Conservation (phyloP, 2,888 invertebrate genomes). For the Orthonevra nobilis region DNA sequence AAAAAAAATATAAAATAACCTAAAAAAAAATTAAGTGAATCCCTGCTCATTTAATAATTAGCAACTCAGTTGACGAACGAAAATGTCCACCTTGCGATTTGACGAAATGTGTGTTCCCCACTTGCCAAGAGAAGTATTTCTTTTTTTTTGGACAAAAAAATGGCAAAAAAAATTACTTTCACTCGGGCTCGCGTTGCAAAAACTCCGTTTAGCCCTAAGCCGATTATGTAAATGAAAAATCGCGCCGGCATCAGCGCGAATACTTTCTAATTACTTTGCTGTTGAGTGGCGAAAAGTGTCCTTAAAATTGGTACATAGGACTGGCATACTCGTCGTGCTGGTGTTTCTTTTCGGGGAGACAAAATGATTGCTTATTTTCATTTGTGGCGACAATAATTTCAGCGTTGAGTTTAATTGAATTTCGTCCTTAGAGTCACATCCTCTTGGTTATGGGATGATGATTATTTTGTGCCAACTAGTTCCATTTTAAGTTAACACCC, state of each 20-base stretch:
- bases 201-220: slow-evolving; percentile 44
- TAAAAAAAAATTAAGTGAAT: slow-evolving; percentile 14
- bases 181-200: neutral
- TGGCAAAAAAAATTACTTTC: no score
- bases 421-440: slow-evolving; percentile 26
- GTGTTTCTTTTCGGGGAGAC: neutral
- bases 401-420: slow-evolving; percentile 65
- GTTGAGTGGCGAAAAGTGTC: slow-evolving; percentile 45
- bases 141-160: slow-evolving; percentile 6
- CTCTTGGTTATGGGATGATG: slow-evolving; percentile 20
- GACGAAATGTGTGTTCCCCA: slow-evolving; percentile 56
- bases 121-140: no score
- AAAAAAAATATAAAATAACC: no score
- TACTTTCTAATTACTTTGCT: slow-evolving; percentile 64
- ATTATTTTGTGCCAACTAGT: slow-evolving; percentile 65
- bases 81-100: slow-evolving; percentile 63
- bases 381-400: slow-evolving; percentile 65
- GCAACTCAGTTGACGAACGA: slow-evolving; percentile 26
- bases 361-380: slow-evolving; percentile 63
- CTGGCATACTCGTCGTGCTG: neutral
- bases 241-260: slow-evolving; percentile 60
- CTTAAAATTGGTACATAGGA: slow-evolving; percentile 12
- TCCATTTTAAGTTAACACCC: slow-evolving; percentile 38
- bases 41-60: slow-evolving; percentile 34
- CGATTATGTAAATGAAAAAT: slow-evolving; percentile 68